These are phyloP conservation scores for Girardinus metallicus DNA, from an alignment of 2,797 vertebrate genomes.

Conservation along the genomic window DNA sequence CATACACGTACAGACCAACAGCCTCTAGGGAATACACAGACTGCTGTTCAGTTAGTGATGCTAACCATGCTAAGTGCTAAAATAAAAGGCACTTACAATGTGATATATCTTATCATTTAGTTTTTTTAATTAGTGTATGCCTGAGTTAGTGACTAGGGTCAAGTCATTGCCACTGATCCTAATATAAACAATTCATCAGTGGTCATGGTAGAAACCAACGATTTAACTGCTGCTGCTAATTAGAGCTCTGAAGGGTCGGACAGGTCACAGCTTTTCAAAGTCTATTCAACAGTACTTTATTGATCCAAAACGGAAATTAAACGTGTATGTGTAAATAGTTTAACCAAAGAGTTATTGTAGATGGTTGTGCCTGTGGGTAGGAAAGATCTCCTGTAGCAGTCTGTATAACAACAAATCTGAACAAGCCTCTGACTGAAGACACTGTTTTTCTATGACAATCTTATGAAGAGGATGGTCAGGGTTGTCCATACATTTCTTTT, in stretches of 20 bases:
- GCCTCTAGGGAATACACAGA: not conserved
- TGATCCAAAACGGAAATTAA: too few relatives aligned
- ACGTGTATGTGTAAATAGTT: too few relatives aligned
- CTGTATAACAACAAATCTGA: too few relatives aligned
- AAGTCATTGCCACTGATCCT: not conserved
- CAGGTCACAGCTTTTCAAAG: not conserved
- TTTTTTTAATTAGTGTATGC: not conserved
- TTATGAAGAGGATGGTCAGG: too few relatives aligned
- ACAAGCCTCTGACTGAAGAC: too few relatives aligned
- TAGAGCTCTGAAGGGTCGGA: not conserved
- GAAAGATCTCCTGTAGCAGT: too few relatives aligned
- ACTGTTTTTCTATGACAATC: too few relatives aligned
- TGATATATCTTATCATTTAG: not conserved
- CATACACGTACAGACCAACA: not conserved
- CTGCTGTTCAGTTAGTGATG: not conserved
- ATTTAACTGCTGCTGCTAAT: not conserved
- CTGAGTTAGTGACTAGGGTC: not conserved
- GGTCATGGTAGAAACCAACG: not conserved
- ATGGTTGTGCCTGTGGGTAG: too few relatives aligned
- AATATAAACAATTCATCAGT: not conserved
- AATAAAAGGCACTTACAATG: not conserved
- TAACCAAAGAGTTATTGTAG: too few relatives aligned
- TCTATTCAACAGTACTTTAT: too few relatives aligned
- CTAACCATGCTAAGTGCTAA: not conserved
- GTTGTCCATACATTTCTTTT: too few relatives aligned